phyloP scores from a whole-genome alignment of 2,888 invertebrate species.

The Aphodius sticticus region DNA sequence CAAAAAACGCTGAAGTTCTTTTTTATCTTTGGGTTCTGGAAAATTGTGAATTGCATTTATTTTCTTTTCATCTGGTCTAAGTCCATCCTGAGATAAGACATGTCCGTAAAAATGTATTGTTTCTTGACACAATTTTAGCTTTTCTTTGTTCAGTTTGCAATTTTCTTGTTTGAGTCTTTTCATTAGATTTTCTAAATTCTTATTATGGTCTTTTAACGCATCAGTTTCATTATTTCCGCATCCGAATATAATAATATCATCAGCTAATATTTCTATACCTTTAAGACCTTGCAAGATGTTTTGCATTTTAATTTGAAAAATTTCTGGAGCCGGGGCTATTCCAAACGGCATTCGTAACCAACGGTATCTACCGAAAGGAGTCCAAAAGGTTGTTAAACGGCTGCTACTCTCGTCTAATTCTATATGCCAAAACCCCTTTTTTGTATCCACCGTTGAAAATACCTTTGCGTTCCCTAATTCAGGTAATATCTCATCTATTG shows the following conservation, averaged over 20 bases:
- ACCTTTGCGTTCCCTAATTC: constrained; percentile 36
- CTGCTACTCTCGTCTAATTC: constrained; percentile 30
- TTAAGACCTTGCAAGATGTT: constrained; percentile 33
- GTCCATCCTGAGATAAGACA: constrained; percentile 15
- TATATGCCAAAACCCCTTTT: constrained; percentile 41
- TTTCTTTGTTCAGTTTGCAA: constrained; percentile 30
- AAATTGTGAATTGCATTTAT: constrained; percentile 25
- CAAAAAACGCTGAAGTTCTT: constrained; percentile 26
- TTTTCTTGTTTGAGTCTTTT: constrained; percentile 32
- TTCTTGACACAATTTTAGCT: constrained; percentile 29
- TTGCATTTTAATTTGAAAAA: constrained; percentile 31
- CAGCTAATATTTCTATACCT: constrained; percentile 35
- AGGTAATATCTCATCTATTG: constrained; percentile 25
- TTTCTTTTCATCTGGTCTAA: constrained; percentile 27
- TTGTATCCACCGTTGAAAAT: constrained; percentile 39
- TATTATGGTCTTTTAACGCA: constrained; percentile 38
- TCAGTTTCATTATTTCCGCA: constrained; percentile 34
- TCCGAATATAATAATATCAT: constrained; percentile 23
- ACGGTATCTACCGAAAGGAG: background rate
- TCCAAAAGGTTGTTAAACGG: constrained; percentile 35
- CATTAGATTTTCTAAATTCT: constrained; percentile 35
- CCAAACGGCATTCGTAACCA: constrained; percentile 32
- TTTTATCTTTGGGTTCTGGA: constrained; percentile 25
- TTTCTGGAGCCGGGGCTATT: constrained; percentile 24
- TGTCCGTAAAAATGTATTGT: constrained; percentile 31